Evolutionary conservation across 2,888 invertebrate species (phyloP).

Genomic region (Scrobipalpa atriplicella): DNA sequence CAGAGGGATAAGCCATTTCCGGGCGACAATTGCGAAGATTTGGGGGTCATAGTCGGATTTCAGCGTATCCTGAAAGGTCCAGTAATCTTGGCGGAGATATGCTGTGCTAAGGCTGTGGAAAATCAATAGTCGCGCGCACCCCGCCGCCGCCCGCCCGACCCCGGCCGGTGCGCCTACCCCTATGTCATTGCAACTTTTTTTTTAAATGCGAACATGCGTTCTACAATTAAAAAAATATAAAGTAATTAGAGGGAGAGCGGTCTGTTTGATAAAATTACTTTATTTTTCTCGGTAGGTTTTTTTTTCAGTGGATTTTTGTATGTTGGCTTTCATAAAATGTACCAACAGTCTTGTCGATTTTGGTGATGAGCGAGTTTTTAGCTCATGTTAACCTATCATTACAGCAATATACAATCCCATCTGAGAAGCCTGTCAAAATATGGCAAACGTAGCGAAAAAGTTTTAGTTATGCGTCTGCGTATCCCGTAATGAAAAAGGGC

Average conservation of each 20-base stretch:
- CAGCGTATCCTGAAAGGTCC: conserved; percentile 33
- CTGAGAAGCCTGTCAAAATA: too few relatives aligned
- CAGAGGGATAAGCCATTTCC: neutral
- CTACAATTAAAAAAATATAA: conserved; percentile 40
- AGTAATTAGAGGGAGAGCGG: neutral
- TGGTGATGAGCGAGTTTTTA: too few relatives aligned
- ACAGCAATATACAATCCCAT: too few relatives aligned
- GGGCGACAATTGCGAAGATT: conserved; percentile 17
- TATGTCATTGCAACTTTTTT: conserved; percentile 53
- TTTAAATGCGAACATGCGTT: conserved; percentile 53
- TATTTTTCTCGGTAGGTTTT: neutral
- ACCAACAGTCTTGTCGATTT: too few relatives aligned
- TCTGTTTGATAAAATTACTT: neutral
- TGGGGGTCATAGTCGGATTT: conserved; percentile 20
- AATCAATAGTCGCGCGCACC: conserved; percentile 80
- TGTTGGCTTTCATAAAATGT: too few relatives aligned
- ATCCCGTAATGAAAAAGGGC: too few relatives aligned
- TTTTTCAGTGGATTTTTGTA: neutral
- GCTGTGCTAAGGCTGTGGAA: conserved; percentile 51
- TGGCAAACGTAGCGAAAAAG: too few relatives aligned
- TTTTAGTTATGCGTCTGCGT: too few relatives aligned
- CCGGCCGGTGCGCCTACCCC: conserved; percentile 42
- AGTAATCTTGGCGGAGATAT: conserved; percentile 50
- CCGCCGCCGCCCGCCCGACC: conserved; percentile 35
- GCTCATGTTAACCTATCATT: too few relatives aligned